Conservation (phyloP, 2,113 vertebrate genomes). For the Gavialis gangeticus region DNA sequence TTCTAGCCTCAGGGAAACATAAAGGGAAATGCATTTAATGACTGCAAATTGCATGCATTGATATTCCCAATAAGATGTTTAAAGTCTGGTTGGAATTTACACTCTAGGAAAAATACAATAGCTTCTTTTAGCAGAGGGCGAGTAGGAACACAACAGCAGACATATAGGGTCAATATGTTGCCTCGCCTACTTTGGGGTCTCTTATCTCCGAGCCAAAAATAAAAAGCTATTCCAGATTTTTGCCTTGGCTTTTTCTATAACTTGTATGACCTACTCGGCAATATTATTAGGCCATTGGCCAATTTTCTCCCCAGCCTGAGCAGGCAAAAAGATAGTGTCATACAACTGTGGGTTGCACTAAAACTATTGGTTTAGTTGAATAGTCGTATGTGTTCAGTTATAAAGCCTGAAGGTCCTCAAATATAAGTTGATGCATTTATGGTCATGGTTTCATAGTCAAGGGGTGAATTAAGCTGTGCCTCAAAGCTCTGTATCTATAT, state of each 20-base stretch:
- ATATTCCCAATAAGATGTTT: slow-evolving; percentile 58
- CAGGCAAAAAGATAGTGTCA: background rate
- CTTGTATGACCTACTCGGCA: background rate
- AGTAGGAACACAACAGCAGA: background rate
- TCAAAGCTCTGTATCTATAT: background rate
- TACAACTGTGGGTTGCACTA: background rate
- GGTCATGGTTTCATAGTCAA: background rate
- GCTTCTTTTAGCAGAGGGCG: background rate
- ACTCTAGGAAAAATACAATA: background rate
- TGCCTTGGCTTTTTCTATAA: no score
- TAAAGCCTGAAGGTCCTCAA: background rate
- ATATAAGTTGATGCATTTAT: background rate
- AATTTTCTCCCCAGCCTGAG: slow-evolving; percentile 2
- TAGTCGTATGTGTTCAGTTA: slow-evolving; percentile 47
- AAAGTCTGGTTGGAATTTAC: slow-evolving; percentile 29
- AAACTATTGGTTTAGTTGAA: background rate
- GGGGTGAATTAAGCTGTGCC: background rate
- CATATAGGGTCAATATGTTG: background rate
- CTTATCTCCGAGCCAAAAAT: background rate
- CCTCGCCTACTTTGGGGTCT: background rate
- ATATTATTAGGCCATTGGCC: background rate
- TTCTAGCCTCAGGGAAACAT: slow-evolving; percentile 61
- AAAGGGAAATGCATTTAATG: slow-evolving; percentile 57
- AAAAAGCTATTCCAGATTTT: background rate
- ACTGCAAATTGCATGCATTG: slow-evolving; percentile 46